Conservation (phyloP, 2,797 vertebrate genomes). For the Myotis daubentonii region DNA sequence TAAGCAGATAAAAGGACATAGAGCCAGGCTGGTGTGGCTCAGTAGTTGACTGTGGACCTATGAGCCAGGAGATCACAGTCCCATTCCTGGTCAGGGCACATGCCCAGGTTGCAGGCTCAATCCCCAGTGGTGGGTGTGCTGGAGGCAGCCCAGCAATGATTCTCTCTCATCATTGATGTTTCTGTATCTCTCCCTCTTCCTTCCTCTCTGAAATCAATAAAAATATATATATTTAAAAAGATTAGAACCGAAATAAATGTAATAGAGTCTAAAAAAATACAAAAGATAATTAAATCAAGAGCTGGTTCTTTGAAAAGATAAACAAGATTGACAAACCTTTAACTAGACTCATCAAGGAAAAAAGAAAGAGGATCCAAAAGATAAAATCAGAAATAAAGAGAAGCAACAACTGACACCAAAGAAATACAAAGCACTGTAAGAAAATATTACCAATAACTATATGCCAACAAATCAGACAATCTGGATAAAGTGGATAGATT, state of each 20-base stretch:
- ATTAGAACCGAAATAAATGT: too few relatives aligned
- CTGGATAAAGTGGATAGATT: not conserved
- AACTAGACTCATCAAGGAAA: too few relatives aligned
- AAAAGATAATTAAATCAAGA: too few relatives aligned
- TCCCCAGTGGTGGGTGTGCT: not conserved
- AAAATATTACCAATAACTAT: not conserved
- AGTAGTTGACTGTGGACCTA: not conserved
- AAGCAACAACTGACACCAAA: not conserved
- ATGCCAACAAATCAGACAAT: not conserved
- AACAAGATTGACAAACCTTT: not conserved
- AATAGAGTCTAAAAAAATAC: too few relatives aligned
- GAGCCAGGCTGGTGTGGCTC: not conserved
- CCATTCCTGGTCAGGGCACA: not conserved
- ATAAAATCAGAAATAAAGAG: not conserved
- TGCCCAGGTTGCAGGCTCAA: not conserved
- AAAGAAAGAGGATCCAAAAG: not conserved
- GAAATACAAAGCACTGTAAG: not conserved
- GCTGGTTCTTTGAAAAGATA: not conserved
- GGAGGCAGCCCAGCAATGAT: not conserved
- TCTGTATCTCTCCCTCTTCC: not conserved
- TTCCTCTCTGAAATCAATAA: not conserved
- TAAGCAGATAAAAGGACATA: not conserved
- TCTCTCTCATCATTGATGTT: not conserved
- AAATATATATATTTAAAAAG: not conserved
- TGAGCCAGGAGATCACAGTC: not conserved